A percentile compares a stretch with the other conserved stretches of the same genome.
Conservation (phyloP, 2,113 vertebrate species). For the Actenoides lindsayi region DNA sequence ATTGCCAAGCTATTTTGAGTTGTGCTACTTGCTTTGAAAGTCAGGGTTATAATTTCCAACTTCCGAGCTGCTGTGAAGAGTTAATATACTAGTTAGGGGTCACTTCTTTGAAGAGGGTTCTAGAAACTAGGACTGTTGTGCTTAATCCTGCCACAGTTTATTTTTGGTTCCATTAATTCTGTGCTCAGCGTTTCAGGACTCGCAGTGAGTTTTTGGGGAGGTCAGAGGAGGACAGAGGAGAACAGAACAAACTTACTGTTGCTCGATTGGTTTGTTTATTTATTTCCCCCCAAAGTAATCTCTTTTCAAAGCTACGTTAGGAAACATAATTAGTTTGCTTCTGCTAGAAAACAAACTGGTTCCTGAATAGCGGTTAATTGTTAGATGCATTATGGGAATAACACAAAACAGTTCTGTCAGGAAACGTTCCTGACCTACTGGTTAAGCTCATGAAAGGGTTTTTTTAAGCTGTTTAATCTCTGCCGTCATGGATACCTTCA, state of each 20-base stretch:
- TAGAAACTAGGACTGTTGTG: neutral
- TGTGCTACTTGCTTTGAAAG: neutral
- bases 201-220: neutral
- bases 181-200: neutral
- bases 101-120: neutral
- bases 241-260: constrained; percentile 2
- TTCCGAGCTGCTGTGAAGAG: neutral
- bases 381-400: neutral
- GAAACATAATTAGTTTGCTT: constrained; percentile 21
- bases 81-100: neutral
- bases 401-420: neutral
- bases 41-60: neutral
- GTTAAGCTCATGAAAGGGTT: neutral
- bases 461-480: neutral
- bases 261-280: neutral
- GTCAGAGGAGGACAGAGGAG: constrained; percentile 14
- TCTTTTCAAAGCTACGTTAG: neutral
- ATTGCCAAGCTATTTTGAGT: neutral
- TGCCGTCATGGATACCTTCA: neutral
- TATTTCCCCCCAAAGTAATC: neutral
- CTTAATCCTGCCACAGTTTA: neutral
- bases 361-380: constrained; percentile 4
- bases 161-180: constrained; percentile 3
- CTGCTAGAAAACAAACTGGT: constrained; percentile 21
- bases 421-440: neutral